These are phyloP conservation scores for Micrasema longulum DNA, from an alignment of 1,140 invertebrate genomes.

Conservation along the genomic window DNA sequence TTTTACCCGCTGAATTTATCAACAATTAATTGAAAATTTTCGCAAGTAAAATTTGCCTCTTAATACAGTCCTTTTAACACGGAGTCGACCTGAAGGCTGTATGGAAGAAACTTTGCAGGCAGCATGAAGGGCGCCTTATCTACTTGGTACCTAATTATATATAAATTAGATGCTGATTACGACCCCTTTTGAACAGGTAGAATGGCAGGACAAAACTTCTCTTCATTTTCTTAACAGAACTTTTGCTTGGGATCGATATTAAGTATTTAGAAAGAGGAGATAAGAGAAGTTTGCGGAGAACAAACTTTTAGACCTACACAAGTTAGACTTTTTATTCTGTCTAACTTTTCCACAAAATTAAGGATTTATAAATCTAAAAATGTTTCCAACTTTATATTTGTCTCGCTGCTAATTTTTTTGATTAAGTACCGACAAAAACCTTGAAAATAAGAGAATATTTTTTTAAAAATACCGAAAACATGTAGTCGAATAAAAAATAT, in stretches of 20 bases:
- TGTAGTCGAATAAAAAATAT: too few relatives aligned
- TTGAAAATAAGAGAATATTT: too few relatives aligned
- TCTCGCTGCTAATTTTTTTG: too few relatives aligned
- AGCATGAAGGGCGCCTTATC: constrained; percentile 45
- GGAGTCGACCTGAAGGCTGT: constrained; percentile 25
- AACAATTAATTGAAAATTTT: constrained; percentile 43
- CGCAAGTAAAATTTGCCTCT: constrained; percentile 21
- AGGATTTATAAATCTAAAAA: too few relatives aligned
- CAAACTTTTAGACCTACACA: constrained; percentile 39
- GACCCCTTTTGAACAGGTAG: constrained; percentile 50
- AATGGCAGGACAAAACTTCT: constrained; percentile 50
- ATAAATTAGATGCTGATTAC: constrained; percentile 56
- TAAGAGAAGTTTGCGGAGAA: constrained; percentile 44
- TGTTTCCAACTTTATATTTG: too few relatives aligned
- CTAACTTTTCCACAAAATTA: too few relatives aligned
- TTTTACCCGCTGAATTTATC: constrained; percentile 24
- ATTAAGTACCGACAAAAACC: too few relatives aligned
- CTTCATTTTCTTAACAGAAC: constrained; percentile 50
- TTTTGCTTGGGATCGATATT: constrained; percentile 52
- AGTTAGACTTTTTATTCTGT: too few relatives aligned
- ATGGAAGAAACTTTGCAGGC: constrained; percentile 32
- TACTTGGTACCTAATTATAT: constrained; percentile 54
- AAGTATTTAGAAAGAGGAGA: constrained; percentile 50
- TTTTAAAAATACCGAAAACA: too few relatives aligned
- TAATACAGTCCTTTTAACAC: constrained; percentile 37